These are phyloP conservation scores for Semaprochilodus insignis DNA, from an alignment of 2,797 vertebrate genomes.

Conservation along the genomic window DNA sequence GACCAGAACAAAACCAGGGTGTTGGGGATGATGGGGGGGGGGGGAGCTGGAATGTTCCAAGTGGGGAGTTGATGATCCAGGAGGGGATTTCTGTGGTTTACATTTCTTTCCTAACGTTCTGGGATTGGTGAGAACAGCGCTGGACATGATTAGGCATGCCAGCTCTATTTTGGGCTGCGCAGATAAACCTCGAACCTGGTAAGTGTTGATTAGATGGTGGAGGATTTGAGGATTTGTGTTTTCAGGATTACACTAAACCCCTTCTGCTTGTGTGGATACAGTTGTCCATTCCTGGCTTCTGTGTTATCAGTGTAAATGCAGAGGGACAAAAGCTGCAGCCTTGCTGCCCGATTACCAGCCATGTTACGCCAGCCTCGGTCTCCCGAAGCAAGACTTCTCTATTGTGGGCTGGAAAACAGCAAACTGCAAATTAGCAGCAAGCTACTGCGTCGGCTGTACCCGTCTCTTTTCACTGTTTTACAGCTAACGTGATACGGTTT, in stretches of 20 bases:
- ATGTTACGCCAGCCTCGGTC: not conserved
- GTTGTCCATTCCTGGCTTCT: not conserved
- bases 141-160: conserved; percentile 5
- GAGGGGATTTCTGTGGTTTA: no score
- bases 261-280: conserved; percentile 3
- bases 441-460: no score
- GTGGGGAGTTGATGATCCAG: no score
- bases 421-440: no score
- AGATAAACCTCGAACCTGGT: not conserved
- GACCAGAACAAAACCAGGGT: no score
- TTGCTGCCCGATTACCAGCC: not conserved
- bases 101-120: no score
- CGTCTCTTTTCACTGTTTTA: no score
- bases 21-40: no score
- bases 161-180: not conserved
- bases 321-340: not conserved
- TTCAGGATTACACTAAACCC: conserved; percentile 5
- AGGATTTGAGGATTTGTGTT: not conserved
- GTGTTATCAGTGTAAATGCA: not conserved
- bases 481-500: no score
- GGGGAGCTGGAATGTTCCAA: no score
- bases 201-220: not conserved
- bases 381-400: not conserved
- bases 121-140: not conserved
- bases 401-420: no score